Conservation (phyloP, 2,113 vertebrate genomes). For the Alosa alosa region DNA sequence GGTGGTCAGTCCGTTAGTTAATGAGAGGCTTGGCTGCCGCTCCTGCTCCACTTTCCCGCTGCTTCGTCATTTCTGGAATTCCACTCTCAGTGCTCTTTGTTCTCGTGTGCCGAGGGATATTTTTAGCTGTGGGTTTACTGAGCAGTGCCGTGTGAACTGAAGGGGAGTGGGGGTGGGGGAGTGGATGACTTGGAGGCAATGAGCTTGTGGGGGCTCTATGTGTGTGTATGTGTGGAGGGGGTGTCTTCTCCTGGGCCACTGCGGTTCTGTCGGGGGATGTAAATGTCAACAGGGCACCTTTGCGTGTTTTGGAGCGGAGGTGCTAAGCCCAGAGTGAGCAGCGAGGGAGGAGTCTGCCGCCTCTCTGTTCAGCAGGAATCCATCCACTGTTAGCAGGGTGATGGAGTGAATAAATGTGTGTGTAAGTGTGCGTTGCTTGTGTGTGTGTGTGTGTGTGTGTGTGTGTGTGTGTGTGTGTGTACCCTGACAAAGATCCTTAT, state of each 20-base stretch:
- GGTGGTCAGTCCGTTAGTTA: background rate
- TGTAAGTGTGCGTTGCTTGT: background rate
- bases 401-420: constrained; percentile 23
- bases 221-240: background rate
- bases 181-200: background rate
- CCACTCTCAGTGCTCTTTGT: constrained; percentile 20
- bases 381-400: constrained; percentile 37
- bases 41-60: constrained; percentile 15
- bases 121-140: constrained; percentile 31
- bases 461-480: background rate
- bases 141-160: constrained; percentile 17
- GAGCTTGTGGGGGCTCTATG: background rate
- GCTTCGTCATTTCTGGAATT: constrained; percentile 35
- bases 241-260: constrained; percentile 30
- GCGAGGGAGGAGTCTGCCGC: constrained; percentile 37
- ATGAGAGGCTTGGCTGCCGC: constrained; percentile 5
- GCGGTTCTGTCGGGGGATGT: constrained; percentile 50
- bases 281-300: constrained; percentile 51
- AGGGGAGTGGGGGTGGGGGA: background rate
- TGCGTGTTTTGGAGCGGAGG: constrained; percentile 49
- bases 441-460: constrained; percentile 13
- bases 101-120: constrained; percentile 29
- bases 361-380: constrained; percentile 48
- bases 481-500: background rate
- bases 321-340: constrained; percentile 33